Percentiles rank a stretch among this genome's conserved stretches.
phyloP scores from a whole-genome alignment of 2,113 vertebrate species.

The Aix galericulata region DNA sequence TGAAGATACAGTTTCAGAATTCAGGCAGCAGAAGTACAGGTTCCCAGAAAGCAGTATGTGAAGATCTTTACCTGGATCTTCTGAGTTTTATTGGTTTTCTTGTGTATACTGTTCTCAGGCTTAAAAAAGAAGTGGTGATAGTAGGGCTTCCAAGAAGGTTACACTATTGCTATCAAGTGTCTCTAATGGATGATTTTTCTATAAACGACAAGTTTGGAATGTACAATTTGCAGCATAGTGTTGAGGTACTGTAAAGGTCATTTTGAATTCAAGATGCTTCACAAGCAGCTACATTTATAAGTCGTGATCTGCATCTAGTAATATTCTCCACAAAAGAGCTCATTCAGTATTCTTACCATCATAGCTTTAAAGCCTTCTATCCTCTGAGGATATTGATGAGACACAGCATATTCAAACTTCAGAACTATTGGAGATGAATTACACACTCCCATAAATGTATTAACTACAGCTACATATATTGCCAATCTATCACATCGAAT shows the following conservation, averaged over 20 bases:
- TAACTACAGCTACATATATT: constrained; percentile 25
- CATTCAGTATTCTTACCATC: not conserved
- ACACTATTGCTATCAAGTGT: not conserved
- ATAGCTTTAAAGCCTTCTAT: not conserved
- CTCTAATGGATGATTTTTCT: not conserved
- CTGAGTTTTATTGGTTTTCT: not conserved
- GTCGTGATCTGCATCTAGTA: not conserved
- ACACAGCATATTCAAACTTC: constrained; percentile 6
- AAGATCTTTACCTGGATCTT: not conserved
- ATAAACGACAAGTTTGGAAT: not conserved
- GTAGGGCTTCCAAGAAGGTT: not conserved
- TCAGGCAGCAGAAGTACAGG: not conserved
- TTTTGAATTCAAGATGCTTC: not conserved
- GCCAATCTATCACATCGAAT: constrained; percentile 1
- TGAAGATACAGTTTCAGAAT: not conserved
- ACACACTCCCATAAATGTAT: not conserved
- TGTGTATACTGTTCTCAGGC: not conserved
- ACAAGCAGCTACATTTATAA: not conserved
- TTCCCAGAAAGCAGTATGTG: not conserved
- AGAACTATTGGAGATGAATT: constrained; percentile 37
- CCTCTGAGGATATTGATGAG: not conserved
- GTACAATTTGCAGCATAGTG: not conserved
- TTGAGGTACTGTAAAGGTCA: not conserved
- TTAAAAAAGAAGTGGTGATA: not conserved
- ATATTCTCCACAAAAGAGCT: constrained; percentile 1